These are phyloP conservation scores for Nezara viridula DNA, from an alignment of 2,888 invertebrate genomes.

Conservation along the genomic window DNA sequence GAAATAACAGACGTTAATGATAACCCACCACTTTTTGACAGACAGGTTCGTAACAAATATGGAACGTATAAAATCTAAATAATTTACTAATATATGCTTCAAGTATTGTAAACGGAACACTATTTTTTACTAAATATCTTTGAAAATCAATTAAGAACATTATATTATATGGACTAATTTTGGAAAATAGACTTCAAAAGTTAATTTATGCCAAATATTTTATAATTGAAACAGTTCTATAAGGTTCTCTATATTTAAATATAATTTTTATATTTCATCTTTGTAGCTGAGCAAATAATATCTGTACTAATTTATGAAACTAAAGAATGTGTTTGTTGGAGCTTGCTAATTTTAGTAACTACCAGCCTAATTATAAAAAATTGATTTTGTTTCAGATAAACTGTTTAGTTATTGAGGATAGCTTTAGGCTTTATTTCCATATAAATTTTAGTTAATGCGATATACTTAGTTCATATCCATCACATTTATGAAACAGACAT, in stretches of 20 bases:
- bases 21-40: constrained; percentile 94
- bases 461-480: no score
- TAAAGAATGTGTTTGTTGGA: no score
- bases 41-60: constrained; percentile 81
- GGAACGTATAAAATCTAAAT: neutral
- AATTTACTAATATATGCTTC: neutral
- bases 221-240: neutral
- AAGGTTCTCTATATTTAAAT: neutral
- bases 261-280: no score
- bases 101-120: neutral
- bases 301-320: no score
- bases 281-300: no score
- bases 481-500: no score
- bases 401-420: no score
- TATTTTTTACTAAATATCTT: neutral
- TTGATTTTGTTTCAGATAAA: no score
- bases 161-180: neutral
- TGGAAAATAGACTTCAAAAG: neutral
- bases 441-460: no score
- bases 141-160: neutral
- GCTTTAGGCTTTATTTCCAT: no score
- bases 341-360: no score
- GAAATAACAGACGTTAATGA: constrained; percentile 98
- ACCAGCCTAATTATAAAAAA: no score
- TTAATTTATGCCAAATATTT: neutral